These are phyloP conservation scores for Cydia splendana DNA, from an alignment of 1,140 invertebrate genomes.

Conservation along the genomic window DNA sequence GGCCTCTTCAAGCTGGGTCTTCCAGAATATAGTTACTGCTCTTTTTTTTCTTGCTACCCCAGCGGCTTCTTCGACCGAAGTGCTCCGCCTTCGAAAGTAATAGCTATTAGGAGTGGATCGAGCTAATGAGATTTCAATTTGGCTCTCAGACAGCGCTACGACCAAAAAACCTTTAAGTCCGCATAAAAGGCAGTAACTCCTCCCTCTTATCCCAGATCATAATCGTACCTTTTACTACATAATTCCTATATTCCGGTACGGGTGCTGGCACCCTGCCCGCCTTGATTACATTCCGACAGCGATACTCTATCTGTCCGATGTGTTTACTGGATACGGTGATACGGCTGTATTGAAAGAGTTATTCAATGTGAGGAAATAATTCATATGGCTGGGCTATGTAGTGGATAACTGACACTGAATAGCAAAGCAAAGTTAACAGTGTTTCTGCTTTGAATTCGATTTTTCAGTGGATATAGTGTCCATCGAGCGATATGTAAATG, in stretches of 20 bases:
- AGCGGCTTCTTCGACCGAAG: neutral
- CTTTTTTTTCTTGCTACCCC: too few species aligned
- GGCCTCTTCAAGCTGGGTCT: too few species aligned
- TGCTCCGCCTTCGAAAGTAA: neutral
- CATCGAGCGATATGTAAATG: too few species aligned
- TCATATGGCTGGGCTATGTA: neutral
- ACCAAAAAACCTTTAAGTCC: too few species aligned
- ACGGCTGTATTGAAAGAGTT: neutral
- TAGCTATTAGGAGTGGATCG: neutral
- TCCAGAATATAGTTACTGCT: too few species aligned
- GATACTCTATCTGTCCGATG: neutral
- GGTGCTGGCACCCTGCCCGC: neutral
- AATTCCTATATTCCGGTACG: conserved; percentile 1
- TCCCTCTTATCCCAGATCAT: neutral
- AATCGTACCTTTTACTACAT: neutral
- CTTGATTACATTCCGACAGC: neutral
- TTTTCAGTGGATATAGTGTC: too few species aligned
- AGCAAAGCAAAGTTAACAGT: neutral
- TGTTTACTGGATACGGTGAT: neutral
- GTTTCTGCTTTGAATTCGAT: neutral
- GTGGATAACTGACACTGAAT: neutral
- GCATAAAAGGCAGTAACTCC: too few species aligned
- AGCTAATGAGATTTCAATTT: neutral
- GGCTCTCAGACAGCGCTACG: too few species aligned
- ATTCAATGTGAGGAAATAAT: neutral